Evolutionary conservation across 2,888 invertebrate species (phyloP).

Genomic region (Chrysomela aeneicollis): DNA sequence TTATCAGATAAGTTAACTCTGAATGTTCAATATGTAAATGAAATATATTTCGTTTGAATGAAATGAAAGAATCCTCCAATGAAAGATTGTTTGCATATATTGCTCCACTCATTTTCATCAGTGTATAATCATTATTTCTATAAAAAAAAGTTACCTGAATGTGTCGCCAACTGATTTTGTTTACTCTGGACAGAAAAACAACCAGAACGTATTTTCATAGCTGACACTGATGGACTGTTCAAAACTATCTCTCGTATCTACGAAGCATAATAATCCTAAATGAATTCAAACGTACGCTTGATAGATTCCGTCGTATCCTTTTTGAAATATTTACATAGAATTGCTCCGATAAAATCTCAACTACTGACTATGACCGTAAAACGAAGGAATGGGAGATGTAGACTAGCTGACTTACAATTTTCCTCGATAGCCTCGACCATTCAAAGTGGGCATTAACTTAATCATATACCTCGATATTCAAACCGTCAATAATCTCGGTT

Average conservation of each 20-base stretch:
- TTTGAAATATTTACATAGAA: constrained; percentile 22
- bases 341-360: constrained; percentile 22
- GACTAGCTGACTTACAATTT: constrained; percentile 27
- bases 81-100: too few relatives aligned
- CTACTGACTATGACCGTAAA: constrained; percentile 12
- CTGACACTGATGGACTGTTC: too few relatives aligned
- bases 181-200: too few relatives aligned
- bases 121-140: too few relatives aligned
- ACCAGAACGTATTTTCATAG: too few relatives aligned
- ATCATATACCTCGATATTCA: constrained; percentile 27
- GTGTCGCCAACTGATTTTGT: too few relatives aligned
- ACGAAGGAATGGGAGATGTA: constrained; percentile 11
- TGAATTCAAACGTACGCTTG: constrained; percentile 23
- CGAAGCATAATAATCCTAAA: constrained; percentile 4
- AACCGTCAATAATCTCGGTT: constrained; percentile 29
- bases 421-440: constrained; percentile 27
- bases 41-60: too few relatives aligned
- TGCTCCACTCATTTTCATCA: too few relatives aligned
- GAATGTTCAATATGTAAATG: too few relatives aligned
- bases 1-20: too few relatives aligned
- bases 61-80: too few relatives aligned
- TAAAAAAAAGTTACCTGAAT: too few relatives aligned
- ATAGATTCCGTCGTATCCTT: constrained; percentile 24
- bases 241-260: constrained; percentile 1
- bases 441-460: constrained; percentile 31